Evolutionary conservation across 2,888 invertebrate genomes (phyloP), one percentile per base, ranked within the genome.

Genomic region (Hecatera dysodea): DNA sequence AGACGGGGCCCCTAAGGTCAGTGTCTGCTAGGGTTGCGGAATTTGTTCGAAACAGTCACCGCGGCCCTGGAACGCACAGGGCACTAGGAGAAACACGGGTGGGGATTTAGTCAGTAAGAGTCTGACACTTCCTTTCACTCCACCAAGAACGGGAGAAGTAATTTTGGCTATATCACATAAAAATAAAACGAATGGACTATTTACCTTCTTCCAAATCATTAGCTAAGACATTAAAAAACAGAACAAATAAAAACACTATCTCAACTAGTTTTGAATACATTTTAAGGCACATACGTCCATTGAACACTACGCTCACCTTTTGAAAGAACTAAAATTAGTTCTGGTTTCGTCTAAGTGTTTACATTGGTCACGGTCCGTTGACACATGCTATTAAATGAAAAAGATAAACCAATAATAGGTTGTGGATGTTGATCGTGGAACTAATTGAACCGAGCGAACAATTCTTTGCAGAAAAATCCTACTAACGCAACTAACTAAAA

Each of bases 241-340:
- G 2, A 42, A 63, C 4, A 19, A 15, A 52, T 22, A 63, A 9
- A 19, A 33, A 2, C 11, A 44, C 15, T 5, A 44, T 7, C 24
- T 33, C n/a, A 33, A 15, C n/a, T 17, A 15, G 0, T 1, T 67
- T 67, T 0, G 44, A 64, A 11, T 64, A 7, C 67, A 67, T 67
- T 53, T 62, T 29, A 9, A 15, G 11, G 1, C 4, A 64, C 22
- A 42, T 11, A 8, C 52, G 17, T 29, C 11, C 17, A 2, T 17
- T 24, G n/a, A n/a, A 0, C 11, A 64, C 52, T 5, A 17, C 42
- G 3, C 1, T 12, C 4, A 15, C 1, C 2, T 1, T n/a, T 15
- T 15, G 52, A n/a, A 8, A 19, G 1, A 4, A 44, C 24, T 44
- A 22, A n/a, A 2, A 67, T 67, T 64, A 19, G 19, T 11, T 0